A percentile compares a stretch with the other conserved stretches of the same genome.
These are phyloP conservation scores for Spodoptera littoralis DNA, from an alignment of 2,888 invertebrate genomes.

Conservation along the genomic window DNA sequence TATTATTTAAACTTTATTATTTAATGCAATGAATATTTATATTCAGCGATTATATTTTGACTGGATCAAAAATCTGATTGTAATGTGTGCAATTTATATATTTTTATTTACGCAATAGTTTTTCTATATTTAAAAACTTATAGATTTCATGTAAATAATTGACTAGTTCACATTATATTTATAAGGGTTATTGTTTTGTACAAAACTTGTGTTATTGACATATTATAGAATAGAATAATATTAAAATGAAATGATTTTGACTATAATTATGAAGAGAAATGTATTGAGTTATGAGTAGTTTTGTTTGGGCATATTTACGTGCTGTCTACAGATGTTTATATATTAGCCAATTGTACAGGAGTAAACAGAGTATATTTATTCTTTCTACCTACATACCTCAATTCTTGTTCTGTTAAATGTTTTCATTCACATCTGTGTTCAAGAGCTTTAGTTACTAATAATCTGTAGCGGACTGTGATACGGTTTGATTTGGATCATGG, in stretches of 20 bases:
- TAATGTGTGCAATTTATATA: conserved; percentile 79
- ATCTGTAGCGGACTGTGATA: conserved; percentile 75
- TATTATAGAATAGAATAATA: conserved; percentile 51
- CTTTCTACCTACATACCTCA: conserved; percentile 48
- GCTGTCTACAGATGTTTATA: conserved; percentile 50
- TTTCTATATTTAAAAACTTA: conserved; percentile 63
- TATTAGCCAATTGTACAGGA: conserved; percentile 53
- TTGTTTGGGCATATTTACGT: conserved; percentile 37
- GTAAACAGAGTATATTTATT: conserved; percentile 51
- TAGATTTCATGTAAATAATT: conserved; percentile 70
- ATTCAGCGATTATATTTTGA: conserved; percentile 76
- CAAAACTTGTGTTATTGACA: conserved; percentile 68
- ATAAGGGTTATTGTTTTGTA: conserved; percentile 75
- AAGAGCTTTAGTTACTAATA: conserved; percentile 57
- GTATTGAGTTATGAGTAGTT: conserved; percentile 48
- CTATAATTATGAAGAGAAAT: conserved; percentile 56
- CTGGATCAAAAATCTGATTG: conserved; percentile 87
- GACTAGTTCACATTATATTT: conserved; percentile 70
- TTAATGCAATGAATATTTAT: conserved; percentile 64
- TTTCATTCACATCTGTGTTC: conserved; percentile 55
- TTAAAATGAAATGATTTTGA: conserved; percentile 60
- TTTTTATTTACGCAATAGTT: conserved; percentile 65
- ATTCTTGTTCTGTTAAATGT: conserved; percentile 47
- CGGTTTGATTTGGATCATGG: conserved; percentile 70
- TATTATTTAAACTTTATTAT: conserved; percentile 70